phyloP scores from a whole-genome alignment of 2,797 vertebrate species.

The Steatocranus sp. region DNA sequence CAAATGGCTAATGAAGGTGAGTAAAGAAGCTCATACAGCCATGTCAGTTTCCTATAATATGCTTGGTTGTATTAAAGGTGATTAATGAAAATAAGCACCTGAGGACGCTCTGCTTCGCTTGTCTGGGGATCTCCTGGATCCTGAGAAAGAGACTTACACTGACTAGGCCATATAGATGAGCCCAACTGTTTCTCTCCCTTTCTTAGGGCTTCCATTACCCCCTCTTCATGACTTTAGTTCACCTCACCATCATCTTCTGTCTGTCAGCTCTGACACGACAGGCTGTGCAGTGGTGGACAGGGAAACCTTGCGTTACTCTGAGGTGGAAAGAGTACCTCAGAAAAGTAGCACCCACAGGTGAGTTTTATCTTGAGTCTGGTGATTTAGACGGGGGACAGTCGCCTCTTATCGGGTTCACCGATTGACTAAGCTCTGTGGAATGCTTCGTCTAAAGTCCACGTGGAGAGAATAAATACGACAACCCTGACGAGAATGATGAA shows the following conservation, averaged over 20 bases:
- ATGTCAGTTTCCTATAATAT: neutral
- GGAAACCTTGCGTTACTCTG: conserved; percentile 79
- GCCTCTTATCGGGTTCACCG: neutral
- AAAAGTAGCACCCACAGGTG: conserved; percentile 88
- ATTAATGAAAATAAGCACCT: neutral
- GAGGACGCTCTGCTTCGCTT: neutral
- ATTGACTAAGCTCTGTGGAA: neutral
- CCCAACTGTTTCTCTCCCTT: neutral
- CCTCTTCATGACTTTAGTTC: conserved; percentile 89
- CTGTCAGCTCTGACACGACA: conserved; percentile 78
- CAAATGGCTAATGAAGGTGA: conserved; percentile 92
- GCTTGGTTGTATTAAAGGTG: neutral
- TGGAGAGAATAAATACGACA: neutral
- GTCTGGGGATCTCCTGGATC: neutral
- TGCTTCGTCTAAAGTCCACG: conserved; percentile 33
- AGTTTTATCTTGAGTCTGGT: neutral
- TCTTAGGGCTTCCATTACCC: conserved; percentile 88
- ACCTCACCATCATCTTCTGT: conserved; percentile 84
- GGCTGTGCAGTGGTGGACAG: conserved; percentile 73
- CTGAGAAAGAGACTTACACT: neutral
- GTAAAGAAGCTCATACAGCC: neutral
- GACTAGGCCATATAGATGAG: neutral
- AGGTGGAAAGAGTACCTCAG: conserved; percentile 81
- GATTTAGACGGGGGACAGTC: neutral
- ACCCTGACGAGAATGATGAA: neutral